Evolutionary conservation across 2,113 vertebrate species (phyloP).

Genomic region (Hippocampus zosterae): DNA sequence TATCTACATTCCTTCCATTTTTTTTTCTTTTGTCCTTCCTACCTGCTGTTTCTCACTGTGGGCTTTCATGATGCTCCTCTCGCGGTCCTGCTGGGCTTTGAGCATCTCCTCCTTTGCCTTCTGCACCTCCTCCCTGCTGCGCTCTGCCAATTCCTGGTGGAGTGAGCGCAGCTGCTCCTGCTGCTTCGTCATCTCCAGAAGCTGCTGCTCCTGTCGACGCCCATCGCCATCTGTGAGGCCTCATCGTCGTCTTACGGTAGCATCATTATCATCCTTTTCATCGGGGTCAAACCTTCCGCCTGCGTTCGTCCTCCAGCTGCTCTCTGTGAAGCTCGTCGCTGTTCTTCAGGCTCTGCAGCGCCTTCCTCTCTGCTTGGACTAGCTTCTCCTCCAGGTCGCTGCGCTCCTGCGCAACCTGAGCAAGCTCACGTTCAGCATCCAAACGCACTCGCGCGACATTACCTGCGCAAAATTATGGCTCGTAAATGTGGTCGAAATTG

Average conservation of each 20-base stretch:
- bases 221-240: background rate
- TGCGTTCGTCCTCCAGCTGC: constrained; percentile 63
- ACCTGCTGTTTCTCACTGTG: constrained; percentile 70
- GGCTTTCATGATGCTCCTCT: constrained; percentile 68
- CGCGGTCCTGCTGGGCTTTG: constrained; percentile 64
- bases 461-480: constrained; percentile 45
- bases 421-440: constrained; percentile 61
- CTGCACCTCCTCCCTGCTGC: constrained; percentile 59
- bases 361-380: constrained; percentile 58
- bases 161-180: constrained; percentile 61
- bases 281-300: constrained; percentile 66
- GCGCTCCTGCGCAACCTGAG: constrained; percentile 52
- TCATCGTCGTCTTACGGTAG: background rate
- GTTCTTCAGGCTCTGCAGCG: constrained; percentile 58
- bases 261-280: background rate
- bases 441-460: constrained; percentile 50
- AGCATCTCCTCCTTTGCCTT: constrained; percentile 71
- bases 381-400: constrained; percentile 57
- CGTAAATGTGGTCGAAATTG: background rate
- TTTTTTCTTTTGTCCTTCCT: background rate
- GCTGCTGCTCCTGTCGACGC: constrained; percentile 64
- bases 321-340: constrained; percentile 66
- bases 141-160: constrained; percentile 57
- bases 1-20: too few relatives aligned
- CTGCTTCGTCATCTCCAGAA: constrained; percentile 36